Evolutionary conservation across 2,888 invertebrate species (phyloP).

Genomic region (Elegia similella): DNA sequence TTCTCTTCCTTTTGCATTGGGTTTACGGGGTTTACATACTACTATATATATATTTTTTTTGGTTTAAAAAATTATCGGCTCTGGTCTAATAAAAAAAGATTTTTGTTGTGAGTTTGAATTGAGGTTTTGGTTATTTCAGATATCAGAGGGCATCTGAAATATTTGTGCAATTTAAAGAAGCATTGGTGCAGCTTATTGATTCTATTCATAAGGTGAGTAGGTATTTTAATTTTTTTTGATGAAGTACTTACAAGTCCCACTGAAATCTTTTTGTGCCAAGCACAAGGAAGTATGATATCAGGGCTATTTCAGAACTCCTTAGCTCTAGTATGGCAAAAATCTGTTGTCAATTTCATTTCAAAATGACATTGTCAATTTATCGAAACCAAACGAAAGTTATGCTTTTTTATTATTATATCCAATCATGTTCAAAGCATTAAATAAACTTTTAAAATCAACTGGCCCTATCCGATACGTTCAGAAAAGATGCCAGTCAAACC

Average conservation of each 20-base stretch:
- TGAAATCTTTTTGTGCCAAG: too few relatives aligned
- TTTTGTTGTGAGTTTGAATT: neutral
- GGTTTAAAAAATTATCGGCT: too few relatives aligned
- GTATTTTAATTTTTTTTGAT: too few relatives aligned
- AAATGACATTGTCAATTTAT: conserved; percentile 6
- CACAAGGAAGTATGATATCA: too few relatives aligned
- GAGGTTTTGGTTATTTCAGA: conserved; percentile 38
- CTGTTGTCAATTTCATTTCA: neutral
- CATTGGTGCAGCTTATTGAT: conserved; percentile 59
- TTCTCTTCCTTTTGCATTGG: too few relatives aligned
- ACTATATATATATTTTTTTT: too few relatives aligned
- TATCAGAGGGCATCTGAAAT: conserved; percentile 66
- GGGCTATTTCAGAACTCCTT: too few relatives aligned
- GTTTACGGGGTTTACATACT: too few relatives aligned
- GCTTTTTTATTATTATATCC: neutral
- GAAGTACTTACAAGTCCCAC: too few relatives aligned
- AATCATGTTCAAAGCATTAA: conserved; percentile 45
- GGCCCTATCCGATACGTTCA: conserved; percentile 29
- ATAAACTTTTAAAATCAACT: conserved; percentile 35
- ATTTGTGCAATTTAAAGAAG: conserved; percentile 66
- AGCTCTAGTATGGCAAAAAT: too few relatives aligned
- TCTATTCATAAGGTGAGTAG: conserved; percentile 64
- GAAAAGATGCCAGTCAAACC: conserved; percentile 24
- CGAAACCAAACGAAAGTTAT: neutral
- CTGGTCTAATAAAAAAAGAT: too few relatives aligned